Evolutionary conservation across 2,888 invertebrate genomes (phyloP).

Genomic region (Pyrrhosoma nymphula): DNA sequence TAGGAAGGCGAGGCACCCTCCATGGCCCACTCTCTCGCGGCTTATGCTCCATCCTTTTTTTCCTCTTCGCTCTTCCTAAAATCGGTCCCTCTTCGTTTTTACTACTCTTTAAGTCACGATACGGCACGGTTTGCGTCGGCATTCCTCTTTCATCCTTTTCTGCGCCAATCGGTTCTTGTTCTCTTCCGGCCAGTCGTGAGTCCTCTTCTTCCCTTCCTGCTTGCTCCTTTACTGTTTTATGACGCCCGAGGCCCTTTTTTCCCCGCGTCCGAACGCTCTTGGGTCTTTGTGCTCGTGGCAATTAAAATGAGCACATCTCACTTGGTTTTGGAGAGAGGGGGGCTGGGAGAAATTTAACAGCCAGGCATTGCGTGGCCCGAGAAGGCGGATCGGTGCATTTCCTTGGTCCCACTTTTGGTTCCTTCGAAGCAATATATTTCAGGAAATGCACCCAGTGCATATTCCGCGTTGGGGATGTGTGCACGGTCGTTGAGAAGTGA

Average conservation of each 20-base stretch:
- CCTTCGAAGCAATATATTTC: background rate
- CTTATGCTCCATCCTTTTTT: background rate
- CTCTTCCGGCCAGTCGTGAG: background rate
- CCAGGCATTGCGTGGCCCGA: background rate
- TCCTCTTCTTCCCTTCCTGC: background rate
- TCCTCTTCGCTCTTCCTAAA: background rate
- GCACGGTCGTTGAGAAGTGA: too few relatives aligned
- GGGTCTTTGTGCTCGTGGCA: background rate
- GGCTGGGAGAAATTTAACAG: background rate
- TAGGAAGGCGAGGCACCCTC: background rate
- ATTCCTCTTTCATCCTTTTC: background rate
- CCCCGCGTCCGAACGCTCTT: background rate
- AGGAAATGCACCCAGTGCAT: too few relatives aligned
- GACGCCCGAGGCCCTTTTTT: background rate
- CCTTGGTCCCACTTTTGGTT: background rate
- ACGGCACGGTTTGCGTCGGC: background rate
- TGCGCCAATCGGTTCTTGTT: background rate
- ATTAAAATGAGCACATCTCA: background rate
- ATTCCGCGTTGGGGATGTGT: too few relatives aligned
- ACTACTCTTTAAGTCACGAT: background rate
- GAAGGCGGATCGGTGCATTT: background rate
- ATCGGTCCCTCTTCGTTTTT: background rate
- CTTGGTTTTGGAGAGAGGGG: background rate
- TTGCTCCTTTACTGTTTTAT: constrained; percentile 16
- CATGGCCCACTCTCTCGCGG: background rate